phyloP scores from a whole-genome alignment of 92 coral and sea anemone species.

The Bergia sp. region DNA sequence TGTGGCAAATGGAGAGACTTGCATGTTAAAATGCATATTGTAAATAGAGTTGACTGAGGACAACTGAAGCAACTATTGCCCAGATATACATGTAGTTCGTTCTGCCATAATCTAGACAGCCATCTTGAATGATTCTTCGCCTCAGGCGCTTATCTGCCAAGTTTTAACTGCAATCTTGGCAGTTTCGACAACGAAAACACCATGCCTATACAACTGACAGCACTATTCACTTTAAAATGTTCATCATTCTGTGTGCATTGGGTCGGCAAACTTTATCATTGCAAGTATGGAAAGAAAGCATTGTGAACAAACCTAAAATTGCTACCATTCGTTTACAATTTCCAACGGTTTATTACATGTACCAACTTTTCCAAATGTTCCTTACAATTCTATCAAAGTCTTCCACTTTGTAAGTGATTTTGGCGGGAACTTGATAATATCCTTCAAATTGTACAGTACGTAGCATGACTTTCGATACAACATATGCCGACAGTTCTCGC shows the following conservation, averaged over 20 bases:
- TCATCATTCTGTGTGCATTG: not conserved
- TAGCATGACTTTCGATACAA: not conserved
- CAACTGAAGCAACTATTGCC: not conserved
- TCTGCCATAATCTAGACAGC: conserved; percentile 7
- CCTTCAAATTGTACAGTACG: not conserved
- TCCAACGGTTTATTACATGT: not conserved
- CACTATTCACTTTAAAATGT: not conserved
- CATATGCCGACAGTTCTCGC: conserved; percentile 3
- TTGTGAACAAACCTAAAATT: not conserved
- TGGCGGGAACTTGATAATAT: not conserved
- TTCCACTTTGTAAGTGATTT: not conserved
- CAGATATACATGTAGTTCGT: not conserved
- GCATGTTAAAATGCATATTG: not conserved
- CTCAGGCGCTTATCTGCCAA: conserved; percentile 22
- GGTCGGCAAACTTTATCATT: conserved; percentile 9
- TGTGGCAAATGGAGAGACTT: not conserved
- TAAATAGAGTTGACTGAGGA: not conserved
- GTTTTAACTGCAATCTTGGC: not conserved
- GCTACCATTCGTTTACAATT: not conserved
- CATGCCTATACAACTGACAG: not conserved
- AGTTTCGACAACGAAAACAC: not conserved
- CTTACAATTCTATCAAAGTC: not conserved
- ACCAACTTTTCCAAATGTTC: not conserved
- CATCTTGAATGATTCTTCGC: conserved; percentile 17
- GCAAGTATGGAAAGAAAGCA: not conserved